phyloP scores from a whole-genome alignment of 2,797 vertebrate species.

The Sciaenops ocellatus region DNA sequence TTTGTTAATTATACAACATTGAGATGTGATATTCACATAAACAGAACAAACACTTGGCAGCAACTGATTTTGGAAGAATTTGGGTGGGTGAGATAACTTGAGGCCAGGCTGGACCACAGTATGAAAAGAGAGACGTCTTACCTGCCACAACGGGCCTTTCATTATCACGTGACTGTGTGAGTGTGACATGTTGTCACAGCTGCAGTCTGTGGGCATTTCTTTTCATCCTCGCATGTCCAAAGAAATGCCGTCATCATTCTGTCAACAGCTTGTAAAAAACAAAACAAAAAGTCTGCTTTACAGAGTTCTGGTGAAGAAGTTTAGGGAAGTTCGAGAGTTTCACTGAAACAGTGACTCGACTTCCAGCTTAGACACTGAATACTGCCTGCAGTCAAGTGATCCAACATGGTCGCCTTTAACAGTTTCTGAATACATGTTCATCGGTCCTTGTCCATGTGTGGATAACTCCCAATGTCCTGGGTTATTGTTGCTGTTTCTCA shows the following conservation, averaged over 20 bases:
- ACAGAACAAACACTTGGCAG: constrained; percentile 77
- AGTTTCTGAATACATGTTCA: constrained; percentile 47
- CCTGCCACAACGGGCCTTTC: constrained; percentile 45
- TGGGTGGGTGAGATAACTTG: constrained; percentile 45
- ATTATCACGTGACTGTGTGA: constrained; percentile 22
- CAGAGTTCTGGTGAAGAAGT: constrained; percentile 60
- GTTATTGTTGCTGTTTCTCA: constrained; percentile 70
- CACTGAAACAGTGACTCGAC: constrained; percentile 44
- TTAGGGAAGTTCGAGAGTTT: constrained; percentile 50
- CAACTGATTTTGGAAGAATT: constrained; percentile 75
- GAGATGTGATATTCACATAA: constrained; percentile 81
- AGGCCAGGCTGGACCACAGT: constrained; percentile 56
- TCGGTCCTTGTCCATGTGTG: constrained; percentile 54
- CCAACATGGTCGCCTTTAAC: constrained; percentile 57
- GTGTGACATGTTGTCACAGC: constrained; percentile 33
- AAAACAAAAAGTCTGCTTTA: constrained; percentile 31
- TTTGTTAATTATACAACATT: constrained; percentile 77
- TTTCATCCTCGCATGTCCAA: constrained; percentile 47
- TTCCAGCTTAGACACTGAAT: constrained; percentile 69
- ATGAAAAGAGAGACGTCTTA: constrained; percentile 29
- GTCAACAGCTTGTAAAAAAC: constrained; percentile 47
- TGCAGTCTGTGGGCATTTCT: constrained; percentile 64
- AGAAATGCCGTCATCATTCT: constrained; percentile 58
- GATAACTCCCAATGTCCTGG: constrained; percentile 64
- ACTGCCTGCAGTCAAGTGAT: constrained; percentile 79